Conservation (phyloP, 2,113 vertebrate genomes). For the Tamias sibiricus region DNA sequence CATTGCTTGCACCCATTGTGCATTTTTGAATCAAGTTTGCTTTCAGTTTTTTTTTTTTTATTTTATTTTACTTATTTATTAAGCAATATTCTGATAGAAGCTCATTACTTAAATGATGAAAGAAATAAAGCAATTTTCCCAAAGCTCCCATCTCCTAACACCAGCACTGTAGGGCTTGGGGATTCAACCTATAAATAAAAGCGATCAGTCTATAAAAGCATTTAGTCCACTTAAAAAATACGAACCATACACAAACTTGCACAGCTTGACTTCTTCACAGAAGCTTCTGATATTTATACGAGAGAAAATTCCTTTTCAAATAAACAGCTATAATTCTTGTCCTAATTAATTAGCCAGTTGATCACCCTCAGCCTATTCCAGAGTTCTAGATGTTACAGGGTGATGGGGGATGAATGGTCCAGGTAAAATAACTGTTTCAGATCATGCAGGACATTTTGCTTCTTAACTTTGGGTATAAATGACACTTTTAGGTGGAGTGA, state of each 20-base stretch:
- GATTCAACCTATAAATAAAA: too few relatives aligned
- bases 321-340: not conserved
- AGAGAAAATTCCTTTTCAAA: not conserved
- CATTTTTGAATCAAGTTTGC: not conserved
- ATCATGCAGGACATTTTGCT: not conserved
- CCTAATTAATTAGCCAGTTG: not conserved
- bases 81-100: not conserved
- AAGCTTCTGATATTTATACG: not conserved
- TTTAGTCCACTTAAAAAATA: too few relatives aligned
- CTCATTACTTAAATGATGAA: constrained; percentile 22
- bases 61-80: not conserved
- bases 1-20: not conserved
- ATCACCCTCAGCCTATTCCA: not conserved
- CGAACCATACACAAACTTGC: too few relatives aligned
- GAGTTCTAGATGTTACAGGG: not conserved
- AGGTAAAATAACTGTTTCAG: not conserved
- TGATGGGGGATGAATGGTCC: not conserved
- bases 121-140: not conserved
- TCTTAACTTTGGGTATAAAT: not conserved
- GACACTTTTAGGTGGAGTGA: not conserved
- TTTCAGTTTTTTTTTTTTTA: not conserved
- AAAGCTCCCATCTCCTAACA: too few relatives aligned
- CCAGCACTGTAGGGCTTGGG: too few relatives aligned
- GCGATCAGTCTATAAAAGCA: too few relatives aligned
- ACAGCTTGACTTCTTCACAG: not conserved